Evolutionary conservation across 2,797 vertebrate species (phyloP).

Genomic region (Pipistrellus nathusii): DNA sequence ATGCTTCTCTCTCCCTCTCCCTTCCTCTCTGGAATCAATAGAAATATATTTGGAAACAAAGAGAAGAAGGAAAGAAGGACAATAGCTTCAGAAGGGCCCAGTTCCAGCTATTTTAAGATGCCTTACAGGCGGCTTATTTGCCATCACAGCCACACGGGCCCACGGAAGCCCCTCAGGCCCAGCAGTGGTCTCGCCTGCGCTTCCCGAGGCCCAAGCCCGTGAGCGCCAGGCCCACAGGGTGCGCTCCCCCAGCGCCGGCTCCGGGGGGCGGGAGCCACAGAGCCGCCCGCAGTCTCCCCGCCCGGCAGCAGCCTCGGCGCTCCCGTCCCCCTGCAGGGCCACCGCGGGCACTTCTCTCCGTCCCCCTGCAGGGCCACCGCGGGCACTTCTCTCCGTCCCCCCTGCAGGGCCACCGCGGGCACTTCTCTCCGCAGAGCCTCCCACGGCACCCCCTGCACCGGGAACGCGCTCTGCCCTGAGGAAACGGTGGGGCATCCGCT

Average conservation of each 20-base stretch:
- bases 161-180: not conserved
- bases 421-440: too few species aligned
- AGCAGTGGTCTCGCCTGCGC: constrained; percentile 36
- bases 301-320: not conserved
- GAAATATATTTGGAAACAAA: too few species aligned
- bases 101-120: constrained; percentile 22
- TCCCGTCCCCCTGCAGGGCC: not conserved
- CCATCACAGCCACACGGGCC: not conserved
- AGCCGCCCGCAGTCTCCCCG: too few species aligned
- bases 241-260: too few species aligned
- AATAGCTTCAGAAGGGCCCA: not conserved
- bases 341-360: not conserved
- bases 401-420: too few species aligned
- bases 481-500: not conserved
- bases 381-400: too few species aligned
- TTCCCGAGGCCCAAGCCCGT: not conserved
- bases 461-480: not conserved
- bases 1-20: too few species aligned
- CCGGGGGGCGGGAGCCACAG: not conserved
- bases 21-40: too few species aligned
- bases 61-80: not conserved
- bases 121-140: not conserved
- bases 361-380: too few species aligned
- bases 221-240: not conserved
- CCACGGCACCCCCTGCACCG: too few species aligned